Evolutionary conservation across 2,888 invertebrate genomes (phyloP).

Genomic region (Sinotaia quadrata): DNA sequence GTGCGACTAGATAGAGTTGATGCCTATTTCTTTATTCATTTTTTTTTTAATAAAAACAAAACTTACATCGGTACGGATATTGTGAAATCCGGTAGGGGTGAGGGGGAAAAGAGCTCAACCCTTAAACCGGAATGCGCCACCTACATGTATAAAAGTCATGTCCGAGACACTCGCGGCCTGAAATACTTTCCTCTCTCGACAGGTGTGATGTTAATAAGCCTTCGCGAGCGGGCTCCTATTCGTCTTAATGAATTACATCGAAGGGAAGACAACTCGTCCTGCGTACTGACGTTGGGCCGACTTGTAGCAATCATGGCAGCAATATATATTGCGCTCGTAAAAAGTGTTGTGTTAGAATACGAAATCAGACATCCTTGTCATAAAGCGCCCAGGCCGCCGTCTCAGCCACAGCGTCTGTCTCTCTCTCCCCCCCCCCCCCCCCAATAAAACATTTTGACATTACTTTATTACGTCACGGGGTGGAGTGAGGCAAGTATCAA

Average conservation of each 20-base stretch:
- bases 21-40: too few species aligned
- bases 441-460: too few species aligned
- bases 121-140: neutral
- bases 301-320: slow-evolving; percentile 17
- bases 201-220: slow-evolving; percentile 19
- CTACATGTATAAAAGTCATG: neutral
- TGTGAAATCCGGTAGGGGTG: too few species aligned
- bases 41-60: too few species aligned
- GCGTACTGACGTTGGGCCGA: neutral
- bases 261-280: neutral
- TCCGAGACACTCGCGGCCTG: neutral
- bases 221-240: neutral
- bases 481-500: too few species aligned
- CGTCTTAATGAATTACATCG: slow-evolving; percentile 5
- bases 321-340: slow-evolving; percentile 16
- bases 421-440: slow-evolving; percentile 5
- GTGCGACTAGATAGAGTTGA: too few species aligned
- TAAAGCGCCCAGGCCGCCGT: neutral
- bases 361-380: slow-evolving; percentile 14
- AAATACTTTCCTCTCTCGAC: neutral
- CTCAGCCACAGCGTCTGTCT: neutral
- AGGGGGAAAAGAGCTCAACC: too few species aligned
- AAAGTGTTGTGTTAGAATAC: neutral
- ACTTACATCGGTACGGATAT: too few species aligned
- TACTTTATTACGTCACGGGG: too few species aligned